Base-by-base conservation (phyloP, 2,797 vertebrate genomes). In the Mastacembelus armatus region DNA sequence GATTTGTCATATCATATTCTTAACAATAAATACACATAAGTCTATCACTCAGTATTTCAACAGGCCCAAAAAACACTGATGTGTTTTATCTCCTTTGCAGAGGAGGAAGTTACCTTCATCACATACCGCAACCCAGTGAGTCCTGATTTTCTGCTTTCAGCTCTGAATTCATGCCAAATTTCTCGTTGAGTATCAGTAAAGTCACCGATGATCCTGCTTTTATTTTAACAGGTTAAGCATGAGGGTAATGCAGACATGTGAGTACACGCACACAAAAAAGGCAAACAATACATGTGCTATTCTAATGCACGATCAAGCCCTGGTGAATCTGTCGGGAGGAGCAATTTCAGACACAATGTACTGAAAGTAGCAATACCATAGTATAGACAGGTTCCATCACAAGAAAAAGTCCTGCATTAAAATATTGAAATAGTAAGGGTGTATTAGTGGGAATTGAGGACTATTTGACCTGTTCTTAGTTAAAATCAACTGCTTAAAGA, bases 21-120 rank as follows among this genome's bases (percentile, higher is more conserved):
- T 27, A 6, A 43, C 38, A 45, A 15, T 7, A 0, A 18, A 39
- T 14, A 32, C 4, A 12, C 43, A 15, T 7, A 5, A 26, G n/a
- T 51, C 8, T n/a, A 10, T 16, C 12, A 40, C 12, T 19, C 40
- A 18, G 57, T 18, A 14, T 19, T 18, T 45, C 0, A 43, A 1
- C 22, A 18, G 58, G 22, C 18, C 27, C 11, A 3, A 11, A 55
- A 21, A 11, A n/a, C n/a, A n/a, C n/a, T n/a, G n/a, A n/a, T n/a
- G n/a, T n/a, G n/a, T 43, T 71, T 10, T 74, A 45, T 57, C 39
- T 45, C 50, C 48, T 71, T 63, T 36, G 24, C 81, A 94, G 93
- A 83, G 64, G 92, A 92, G 50, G 92, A 93, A 55, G n/a, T 92
- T 2, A 91, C 88, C 12, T 91, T 88, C 71, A 71, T 93, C 66